Evolutionary conservation across 2,113 vertebrate genomes (phyloP).

Genomic region (Thalassarche chlororhynchos): DNA sequence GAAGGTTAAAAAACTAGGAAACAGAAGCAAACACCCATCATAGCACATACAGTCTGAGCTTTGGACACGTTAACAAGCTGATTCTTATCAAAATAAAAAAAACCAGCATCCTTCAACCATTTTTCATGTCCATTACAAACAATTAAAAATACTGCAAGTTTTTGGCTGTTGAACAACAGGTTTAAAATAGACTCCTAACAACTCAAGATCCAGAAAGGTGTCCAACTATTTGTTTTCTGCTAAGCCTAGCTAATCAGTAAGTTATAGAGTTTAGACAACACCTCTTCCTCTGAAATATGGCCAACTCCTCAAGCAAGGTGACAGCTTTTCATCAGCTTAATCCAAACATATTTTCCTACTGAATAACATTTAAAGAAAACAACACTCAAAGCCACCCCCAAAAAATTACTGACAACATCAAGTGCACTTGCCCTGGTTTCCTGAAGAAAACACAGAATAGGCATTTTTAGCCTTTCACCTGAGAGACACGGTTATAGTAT

Average conservation of each 20-base stretch:
- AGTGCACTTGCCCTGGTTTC: fast-evolving
- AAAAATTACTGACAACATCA: not conserved
- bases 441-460: fast-evolving
- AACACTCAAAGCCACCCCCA: too few relatives aligned
- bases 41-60: fast-evolving
- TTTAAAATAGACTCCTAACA: not conserved
- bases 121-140: not conserved
- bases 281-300: fast-evolving
- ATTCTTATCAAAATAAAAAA: not conserved
- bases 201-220: not conserved
- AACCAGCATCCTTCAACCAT: not conserved
- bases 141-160: not conserved
- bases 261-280: not conserved
- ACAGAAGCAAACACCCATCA: not conserved
- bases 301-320: not conserved
- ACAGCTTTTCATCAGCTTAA: not conserved
- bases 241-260: not conserved
- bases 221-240: not conserved
- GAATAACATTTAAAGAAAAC: not conserved
- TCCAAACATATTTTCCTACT: fast-evolving
- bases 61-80: not conserved
- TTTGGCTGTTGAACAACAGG: not conserved
- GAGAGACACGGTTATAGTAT: fast-evolving
- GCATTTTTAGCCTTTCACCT: not conserved
- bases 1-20: not conserved